Evolutionary conservation across 2,888 invertebrate species (phyloP).

Genomic region (Mesorhabditis spiculigera): DNA sequence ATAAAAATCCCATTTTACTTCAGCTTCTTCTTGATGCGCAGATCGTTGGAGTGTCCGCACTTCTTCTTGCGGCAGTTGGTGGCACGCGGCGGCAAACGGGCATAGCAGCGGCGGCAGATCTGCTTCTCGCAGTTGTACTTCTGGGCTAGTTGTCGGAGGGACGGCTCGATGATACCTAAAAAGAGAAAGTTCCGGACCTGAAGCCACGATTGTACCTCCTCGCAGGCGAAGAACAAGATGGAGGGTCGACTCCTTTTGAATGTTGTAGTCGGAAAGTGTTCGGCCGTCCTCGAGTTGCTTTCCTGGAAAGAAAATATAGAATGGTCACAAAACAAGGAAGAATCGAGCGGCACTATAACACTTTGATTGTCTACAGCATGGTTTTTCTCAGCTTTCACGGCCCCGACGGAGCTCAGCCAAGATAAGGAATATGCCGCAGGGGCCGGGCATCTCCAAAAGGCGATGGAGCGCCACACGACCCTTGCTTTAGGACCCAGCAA

Average conservation of each 20-base stretch:
- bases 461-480: too few relatives aligned
- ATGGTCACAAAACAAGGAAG: too few relatives aligned
- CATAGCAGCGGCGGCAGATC: constrained; percentile 99
- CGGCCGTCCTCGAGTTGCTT: too few relatives aligned
- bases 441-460: too few relatives aligned
- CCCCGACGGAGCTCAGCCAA: too few relatives aligned
- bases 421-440: too few relatives aligned
- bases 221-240: constrained; percentile 55
- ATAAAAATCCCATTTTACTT: constrained; percentile 66
- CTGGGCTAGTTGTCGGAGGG: constrained; percentile 87
- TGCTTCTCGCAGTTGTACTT: constrained; percentile 99
- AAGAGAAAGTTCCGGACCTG: background rate
- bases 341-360: too few relatives aligned
- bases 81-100: constrained; percentile 94
- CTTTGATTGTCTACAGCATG: too few relatives aligned
- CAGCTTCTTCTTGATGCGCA: constrained; percentile 99
- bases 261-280: too few relatives aligned
- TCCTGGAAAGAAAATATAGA: too few relatives aligned
- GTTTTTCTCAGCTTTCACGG: too few relatives aligned
- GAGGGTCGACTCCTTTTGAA: constrained; percentile 14
- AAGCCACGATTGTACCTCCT: constrained; percentile 30
- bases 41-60: constrained; percentile 98
- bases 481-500: too few relatives aligned
- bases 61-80: constrained; percentile 99
- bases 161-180: constrained; percentile 84